Conservation (phyloP, 2,113 vertebrate genomes). For the Muntiacus reevesi region DNA sequence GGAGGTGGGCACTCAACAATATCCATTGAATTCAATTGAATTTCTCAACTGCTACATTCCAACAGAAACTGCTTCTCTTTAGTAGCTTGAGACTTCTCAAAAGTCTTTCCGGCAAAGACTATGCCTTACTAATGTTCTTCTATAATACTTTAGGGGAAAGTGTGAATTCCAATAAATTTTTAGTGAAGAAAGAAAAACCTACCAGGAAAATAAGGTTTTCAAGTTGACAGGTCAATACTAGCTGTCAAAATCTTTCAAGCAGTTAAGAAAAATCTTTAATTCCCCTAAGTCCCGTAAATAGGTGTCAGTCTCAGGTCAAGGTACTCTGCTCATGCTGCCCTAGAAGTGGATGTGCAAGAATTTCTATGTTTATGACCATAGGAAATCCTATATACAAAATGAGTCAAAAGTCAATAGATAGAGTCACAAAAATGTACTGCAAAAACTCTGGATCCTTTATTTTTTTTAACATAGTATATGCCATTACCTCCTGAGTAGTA, state of each 20-base stretch:
- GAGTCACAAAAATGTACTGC: not conserved
- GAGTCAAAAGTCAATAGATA: not conserved
- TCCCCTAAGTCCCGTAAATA: not conserved
- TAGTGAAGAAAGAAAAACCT: not conserved
- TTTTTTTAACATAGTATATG: not conserved
- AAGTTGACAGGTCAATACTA: not conserved
- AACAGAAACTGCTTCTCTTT: not conserved
- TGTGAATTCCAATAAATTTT: not conserved
- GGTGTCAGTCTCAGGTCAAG: not conserved
- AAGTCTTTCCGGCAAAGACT: not conserved
- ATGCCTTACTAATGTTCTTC: not conserved
- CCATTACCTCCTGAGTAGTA: not conserved
- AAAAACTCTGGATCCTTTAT: not conserved
- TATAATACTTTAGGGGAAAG: not conserved
- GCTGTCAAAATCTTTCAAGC: slow-evolving; percentile 11
- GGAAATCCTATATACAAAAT: not conserved
- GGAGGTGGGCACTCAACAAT: not conserved
- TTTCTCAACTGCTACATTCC: not conserved
- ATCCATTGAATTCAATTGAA: not conserved
- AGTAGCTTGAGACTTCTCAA: not conserved
- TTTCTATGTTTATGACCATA: not conserved
- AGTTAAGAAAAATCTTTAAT: not conserved
- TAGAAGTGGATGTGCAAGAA: not conserved
- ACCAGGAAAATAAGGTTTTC: not conserved
- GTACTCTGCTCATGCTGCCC: not conserved